phyloP scores from a whole-genome alignment of 2,113 vertebrate genomes.

The Apaloderma vittatum region DNA sequence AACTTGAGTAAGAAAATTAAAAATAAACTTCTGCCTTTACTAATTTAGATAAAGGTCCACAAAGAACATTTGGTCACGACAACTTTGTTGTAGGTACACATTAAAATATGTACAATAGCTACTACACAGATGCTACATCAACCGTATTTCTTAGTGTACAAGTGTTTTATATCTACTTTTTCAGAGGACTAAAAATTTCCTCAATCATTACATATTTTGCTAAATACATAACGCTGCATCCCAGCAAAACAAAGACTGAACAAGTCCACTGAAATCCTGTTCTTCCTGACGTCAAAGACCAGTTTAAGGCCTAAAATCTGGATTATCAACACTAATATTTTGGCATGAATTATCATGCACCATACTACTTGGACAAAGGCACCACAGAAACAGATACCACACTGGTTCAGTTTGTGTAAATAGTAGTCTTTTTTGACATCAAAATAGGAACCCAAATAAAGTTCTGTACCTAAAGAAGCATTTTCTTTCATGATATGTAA shows the following conservation, averaged over 20 bases:
- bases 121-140: neutral
- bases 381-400: neutral
- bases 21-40: neutral
- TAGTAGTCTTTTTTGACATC: conserved; percentile 18
- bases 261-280: neutral
- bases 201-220: neutral
- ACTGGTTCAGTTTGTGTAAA: conserved; percentile 6
- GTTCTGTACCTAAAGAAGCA: conserved; percentile 14
- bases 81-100: neutral
- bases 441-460: conserved; percentile 44
- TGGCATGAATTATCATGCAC: neutral
- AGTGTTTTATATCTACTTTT: neutral
- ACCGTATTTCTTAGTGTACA: neutral
- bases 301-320: neutral
- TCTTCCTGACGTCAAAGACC: neutral
- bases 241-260: neutral
- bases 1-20: neutral
- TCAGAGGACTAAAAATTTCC: neutral
- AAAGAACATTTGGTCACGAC: neutral
- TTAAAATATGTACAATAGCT: neutral
- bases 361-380: neutral
- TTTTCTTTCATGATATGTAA: conserved; percentile 45
- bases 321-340: neutral
- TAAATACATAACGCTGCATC: neutral
- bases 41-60: neutral